Evolutionary conservation across 2,888 invertebrate species (phyloP).

Genomic region (Carcina quercana): DNA sequence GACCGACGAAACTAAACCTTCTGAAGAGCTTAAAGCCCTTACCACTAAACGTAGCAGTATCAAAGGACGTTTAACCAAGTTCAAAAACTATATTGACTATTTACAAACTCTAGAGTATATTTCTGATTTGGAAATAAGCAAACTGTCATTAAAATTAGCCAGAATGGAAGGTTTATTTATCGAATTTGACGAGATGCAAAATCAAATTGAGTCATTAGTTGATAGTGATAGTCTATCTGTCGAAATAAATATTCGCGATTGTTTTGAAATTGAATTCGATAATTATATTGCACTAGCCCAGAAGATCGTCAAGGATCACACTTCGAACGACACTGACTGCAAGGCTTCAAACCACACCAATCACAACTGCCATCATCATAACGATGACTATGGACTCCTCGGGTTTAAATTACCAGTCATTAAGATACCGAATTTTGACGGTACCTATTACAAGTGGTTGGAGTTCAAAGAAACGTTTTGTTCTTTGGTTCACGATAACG

Average conservation of each 20-base stretch:
- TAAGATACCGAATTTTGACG: slow-evolving; percentile 17
- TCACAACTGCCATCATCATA: neutral
- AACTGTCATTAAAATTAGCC: slow-evolving; percentile 5
- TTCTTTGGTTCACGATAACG: slow-evolving; percentile 15
- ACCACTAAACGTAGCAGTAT: slow-evolving; percentile 4
- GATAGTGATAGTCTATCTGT: slow-evolving; percentile 5
- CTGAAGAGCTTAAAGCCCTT: slow-evolving; percentile 3
- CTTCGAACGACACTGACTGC: slow-evolving; percentile 1
- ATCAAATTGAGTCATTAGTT: slow-evolving; percentile 13
- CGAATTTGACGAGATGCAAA: slow-evolving; percentile 14
- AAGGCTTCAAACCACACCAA: neutral
- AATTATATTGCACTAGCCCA: slow-evolving; percentile 14
- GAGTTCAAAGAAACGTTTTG: slow-evolving; percentile 17
- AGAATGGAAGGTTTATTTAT: slow-evolving; percentile 10
- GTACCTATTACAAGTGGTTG: slow-evolving; percentile 15
- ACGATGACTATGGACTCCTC: slow-evolving; percentile 6
- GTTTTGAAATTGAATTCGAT: slow-evolving; percentile 12
- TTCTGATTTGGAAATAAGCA: slow-evolving; percentile 1
- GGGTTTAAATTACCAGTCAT: slow-evolving; percentile 7
- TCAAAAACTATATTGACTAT: slow-evolving; percentile 2
- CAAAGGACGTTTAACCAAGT: slow-evolving; percentile 9
- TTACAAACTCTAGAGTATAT: neutral
- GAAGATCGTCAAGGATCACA: slow-evolving; percentile 8
- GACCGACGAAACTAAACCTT: too few species aligned
- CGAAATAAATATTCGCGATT: slow-evolving; percentile 15